A percentile compares a stretch with the other conserved stretches of the same genome.
These are phyloP conservation scores for Spinus pinus DNA, from an alignment of 2,797 vertebrate species.

Conservation along the genomic window DNA sequence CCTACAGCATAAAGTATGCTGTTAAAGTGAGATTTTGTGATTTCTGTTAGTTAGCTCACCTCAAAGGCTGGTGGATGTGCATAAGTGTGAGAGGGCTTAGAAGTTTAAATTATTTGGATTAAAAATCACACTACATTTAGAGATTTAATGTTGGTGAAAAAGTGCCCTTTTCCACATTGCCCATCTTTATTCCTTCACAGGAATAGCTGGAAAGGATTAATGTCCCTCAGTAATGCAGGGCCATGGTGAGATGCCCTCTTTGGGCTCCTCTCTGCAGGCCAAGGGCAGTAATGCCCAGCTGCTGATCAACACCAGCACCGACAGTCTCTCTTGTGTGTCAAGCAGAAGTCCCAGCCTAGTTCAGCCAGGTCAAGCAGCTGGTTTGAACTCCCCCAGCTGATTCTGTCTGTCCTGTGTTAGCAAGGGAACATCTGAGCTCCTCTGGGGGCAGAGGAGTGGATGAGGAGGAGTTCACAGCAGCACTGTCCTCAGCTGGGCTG, in stretches of 20 bases:
- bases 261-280: background rate
- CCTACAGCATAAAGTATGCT: background rate
- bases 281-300: background rate
- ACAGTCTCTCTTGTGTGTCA: background rate
- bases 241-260: background rate
- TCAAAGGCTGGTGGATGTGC: background rate
- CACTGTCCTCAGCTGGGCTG: background rate
- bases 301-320: background rate
- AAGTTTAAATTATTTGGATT: background rate
- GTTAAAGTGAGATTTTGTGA: background rate
- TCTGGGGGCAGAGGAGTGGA: background rate
- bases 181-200: background rate
- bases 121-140: background rate
- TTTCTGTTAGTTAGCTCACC: background rate
- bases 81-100: background rate
- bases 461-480: background rate
- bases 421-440: background rate
- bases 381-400: background rate
- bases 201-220: background rate
- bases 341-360: background rate
- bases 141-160: background rate
- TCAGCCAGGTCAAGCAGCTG: background rate
- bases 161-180: background rate
- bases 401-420: background rate
- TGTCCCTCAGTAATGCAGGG: background rate